Evolutionary conservation across 2,113 vertebrate genomes (phyloP).

Genomic region (Toxotes chatareus): DNA sequence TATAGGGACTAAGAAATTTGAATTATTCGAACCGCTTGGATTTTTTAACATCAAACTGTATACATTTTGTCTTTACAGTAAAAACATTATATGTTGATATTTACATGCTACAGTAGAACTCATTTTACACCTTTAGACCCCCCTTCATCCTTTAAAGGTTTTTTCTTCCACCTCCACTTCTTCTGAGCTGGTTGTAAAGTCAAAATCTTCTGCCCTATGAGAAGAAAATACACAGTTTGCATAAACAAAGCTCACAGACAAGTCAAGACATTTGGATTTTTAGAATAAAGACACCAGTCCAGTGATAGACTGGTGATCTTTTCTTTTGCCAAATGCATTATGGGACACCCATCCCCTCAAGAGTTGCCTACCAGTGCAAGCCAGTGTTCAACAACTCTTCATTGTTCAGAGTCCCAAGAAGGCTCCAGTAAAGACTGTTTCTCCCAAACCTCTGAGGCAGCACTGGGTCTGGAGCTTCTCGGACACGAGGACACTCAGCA

Average conservation of each 20-base stretch:
- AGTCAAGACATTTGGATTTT: background rate
- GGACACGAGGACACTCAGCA: conserved; percentile 35
- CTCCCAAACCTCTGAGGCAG: conserved; percentile 66
- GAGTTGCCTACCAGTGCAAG: conserved; percentile 49
- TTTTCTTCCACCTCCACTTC: conserved; percentile 44
- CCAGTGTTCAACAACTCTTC: conserved; percentile 41
- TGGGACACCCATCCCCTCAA: background rate
- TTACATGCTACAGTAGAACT: conserved; percentile 9
- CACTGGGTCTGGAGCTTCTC: conserved; percentile 24
- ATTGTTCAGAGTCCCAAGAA: conserved; percentile 46
- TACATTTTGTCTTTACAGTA: conserved; percentile 15
- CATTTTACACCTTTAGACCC: background rate
- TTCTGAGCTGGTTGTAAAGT: conserved; percentile 55
- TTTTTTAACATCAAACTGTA: background rate
- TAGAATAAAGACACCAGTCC: background rate
- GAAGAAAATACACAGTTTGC: conserved; percentile 12
- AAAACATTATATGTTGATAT: conserved; percentile 27
- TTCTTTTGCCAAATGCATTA: background rate
- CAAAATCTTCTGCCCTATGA: conserved; percentile 67
- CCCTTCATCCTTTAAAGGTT: conserved; percentile 42
- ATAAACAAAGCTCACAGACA: background rate
- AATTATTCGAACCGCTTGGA: background rate
- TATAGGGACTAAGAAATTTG: background rate
- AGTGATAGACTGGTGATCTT: background rate
- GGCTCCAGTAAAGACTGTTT: conserved; percentile 44